Conservation (phyloP, 2,113 vertebrate species). For the Oreotrochilus melanogaster region DNA sequence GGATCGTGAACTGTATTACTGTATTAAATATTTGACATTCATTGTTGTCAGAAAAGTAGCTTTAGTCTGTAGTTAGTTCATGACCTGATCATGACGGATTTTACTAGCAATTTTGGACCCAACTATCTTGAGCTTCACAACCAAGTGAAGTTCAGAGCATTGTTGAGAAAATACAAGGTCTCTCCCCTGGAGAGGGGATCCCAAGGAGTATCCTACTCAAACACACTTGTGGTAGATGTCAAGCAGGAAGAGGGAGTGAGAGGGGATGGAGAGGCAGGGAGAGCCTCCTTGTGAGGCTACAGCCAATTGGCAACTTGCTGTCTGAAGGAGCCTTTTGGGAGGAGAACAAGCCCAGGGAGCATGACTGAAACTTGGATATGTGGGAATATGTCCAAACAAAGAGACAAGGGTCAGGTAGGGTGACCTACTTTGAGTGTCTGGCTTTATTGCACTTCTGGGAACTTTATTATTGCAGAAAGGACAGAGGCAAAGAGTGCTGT, state of each 20-base stretch:
- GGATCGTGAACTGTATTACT: neutral
- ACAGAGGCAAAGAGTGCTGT: neutral
- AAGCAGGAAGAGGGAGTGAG: neutral
- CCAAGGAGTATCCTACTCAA: neutral
- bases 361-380: neutral
- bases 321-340: neutral
- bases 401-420: neutral
- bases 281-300: neutral
- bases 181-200: neutral
- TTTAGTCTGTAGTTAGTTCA: neutral
- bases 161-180: neutral
- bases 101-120: neutral
- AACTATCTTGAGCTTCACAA: neutral
- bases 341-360: neutral
- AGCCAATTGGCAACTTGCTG: neutral
- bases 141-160: neutral
- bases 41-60: neutral
- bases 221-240: neutral
- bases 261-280: accelerated
- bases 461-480: neutral
- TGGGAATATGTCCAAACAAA: neutral
- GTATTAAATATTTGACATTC: neutral
- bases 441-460: neutral
- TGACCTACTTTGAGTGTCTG: neutral
- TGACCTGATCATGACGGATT: neutral